Evolutionary conservation across 2,797 vertebrate genomes (phyloP), one percentile per base, ranked within the genome.

Genomic region (Gephyroberyx darwinii): DNA sequence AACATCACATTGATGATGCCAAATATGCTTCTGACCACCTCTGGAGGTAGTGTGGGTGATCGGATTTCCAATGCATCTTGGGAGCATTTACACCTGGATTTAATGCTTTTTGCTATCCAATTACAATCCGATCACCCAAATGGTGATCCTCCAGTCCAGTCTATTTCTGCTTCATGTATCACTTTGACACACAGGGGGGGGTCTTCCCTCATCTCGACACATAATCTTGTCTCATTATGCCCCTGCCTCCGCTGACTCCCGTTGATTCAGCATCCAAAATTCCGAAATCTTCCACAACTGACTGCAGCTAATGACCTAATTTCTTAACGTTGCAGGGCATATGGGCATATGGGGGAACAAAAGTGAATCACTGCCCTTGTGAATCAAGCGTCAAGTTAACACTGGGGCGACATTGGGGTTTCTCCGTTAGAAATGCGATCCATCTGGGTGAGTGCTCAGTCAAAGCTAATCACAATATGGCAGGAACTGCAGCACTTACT

Each of bases 341-440:
- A 26, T 26, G 14, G 19, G 22, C 45, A 54, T 12, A 22, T 66
- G 70, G 45, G 58, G 74, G 53, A 43, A 57, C 30, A 10, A 64
- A 62, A 48, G 13, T 35, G 22, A 76, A 31, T 69, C 56, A 52
- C 13, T 43, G 54, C 61, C 19, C 26, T 70, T 5, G 22, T 80
- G 51, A 67, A 33, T 83, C 54, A 67, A n/a, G n/a, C n/a, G n/a
- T 51, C 63, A 45, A 20, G 33, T n/a, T 39, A 59, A n/a, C 30
- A 71, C 50, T 52, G 33, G 65, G 30, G 9, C 65, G 58, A 77
- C 56, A 47, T 52, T 31, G 60, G 50, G 57, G 58, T 54, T 45
- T 52, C 14, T 50, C 22, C 52, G 59, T 37, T 56, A n/a, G 45
- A 59, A 69, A 78, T 69, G 35, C 39, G 13, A 69, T 58, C 62